A percentile compares a stretch with the other conserved stretches of the same genome.
Conservation (phyloP, 2,113 vertebrate genomes). For the Coptodon rendalli region DNA sequence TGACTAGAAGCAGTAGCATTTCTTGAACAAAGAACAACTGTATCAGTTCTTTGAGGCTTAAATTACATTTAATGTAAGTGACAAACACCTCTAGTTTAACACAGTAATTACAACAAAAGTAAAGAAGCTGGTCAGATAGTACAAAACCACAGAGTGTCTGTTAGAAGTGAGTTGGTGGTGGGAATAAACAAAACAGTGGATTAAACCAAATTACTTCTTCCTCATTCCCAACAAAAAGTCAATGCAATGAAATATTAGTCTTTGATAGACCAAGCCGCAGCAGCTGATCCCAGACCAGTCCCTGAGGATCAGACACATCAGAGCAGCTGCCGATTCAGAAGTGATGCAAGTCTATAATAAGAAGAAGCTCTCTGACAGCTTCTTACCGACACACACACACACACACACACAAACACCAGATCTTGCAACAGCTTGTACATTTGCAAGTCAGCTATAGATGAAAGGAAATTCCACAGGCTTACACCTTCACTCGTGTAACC, state of each 20-base stretch:
- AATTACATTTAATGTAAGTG: neutral
- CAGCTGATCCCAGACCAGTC: neutral
- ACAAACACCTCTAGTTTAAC: neutral
- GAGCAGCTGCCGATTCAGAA: neutral
- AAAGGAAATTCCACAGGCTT: neutral
- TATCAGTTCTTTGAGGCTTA: neutral
- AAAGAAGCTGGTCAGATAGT: neutral
- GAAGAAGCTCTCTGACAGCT: neutral
- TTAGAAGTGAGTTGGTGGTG: neutral
- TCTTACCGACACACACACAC: neutral
- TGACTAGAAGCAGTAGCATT: neutral
- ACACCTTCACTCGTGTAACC: neutral
- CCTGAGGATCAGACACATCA: neutral
- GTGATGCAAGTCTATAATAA: neutral
- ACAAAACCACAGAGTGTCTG: neutral
- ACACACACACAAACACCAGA: neutral
- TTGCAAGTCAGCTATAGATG: neutral
- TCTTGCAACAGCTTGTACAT: neutral
- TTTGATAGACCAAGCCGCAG: neutral
- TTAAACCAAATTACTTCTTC: neutral
- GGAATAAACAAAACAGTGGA: neutral
- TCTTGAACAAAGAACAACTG: neutral
- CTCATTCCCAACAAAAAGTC: neutral
- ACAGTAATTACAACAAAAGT: neutral
- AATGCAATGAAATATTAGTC: neutral